These are phyloP conservation scores for Drosophila obscura DNA, from an alignment of 1,140 invertebrate genomes.

Conservation along the genomic window DNA sequence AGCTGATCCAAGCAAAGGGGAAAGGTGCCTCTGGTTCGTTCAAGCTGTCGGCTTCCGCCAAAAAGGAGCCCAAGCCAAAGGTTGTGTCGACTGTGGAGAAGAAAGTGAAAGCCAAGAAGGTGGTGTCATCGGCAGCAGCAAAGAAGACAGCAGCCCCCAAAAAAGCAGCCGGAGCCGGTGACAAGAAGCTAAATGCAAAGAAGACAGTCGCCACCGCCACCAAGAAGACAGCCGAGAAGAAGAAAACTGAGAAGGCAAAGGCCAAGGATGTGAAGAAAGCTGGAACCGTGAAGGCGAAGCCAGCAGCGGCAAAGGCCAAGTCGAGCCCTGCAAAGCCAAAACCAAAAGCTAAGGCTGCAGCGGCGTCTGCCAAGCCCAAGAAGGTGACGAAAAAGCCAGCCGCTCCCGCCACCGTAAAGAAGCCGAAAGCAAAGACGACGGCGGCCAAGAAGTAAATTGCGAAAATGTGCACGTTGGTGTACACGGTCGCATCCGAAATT, in stretches of 20 bases:
- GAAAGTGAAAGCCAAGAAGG: conserved; percentile 32
- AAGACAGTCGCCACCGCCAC: conserved; percentile 39
- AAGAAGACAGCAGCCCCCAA: conserved; percentile 32
- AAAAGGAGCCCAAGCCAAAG: conserved; percentile 61
- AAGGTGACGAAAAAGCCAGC: conserved; percentile 14
- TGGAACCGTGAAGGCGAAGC: no score
- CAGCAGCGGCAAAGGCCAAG: no score
- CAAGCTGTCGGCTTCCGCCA: conserved; percentile 84
- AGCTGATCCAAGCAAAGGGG: conserved; percentile 86
- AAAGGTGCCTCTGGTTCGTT: conserved; percentile 87
- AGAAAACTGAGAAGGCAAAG: conserved; percentile 18
- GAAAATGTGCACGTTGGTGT: no score
- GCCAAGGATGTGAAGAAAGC: background rate
- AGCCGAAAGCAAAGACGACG: conserved; percentile 34
- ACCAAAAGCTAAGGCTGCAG: no score
- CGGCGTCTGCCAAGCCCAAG: conserved; percentile 20
- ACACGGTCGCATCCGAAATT: no score
- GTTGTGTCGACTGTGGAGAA: conserved; percentile 24
- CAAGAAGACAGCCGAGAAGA: conserved; percentile 50
- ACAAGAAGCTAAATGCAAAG: conserved; percentile 40
- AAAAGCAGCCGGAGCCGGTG: conserved; percentile 61
- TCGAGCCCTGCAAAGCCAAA: no score
- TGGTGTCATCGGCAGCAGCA: background rate
- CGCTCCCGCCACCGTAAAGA: conserved; percentile 17
- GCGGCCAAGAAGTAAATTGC: background rate